Evolutionary conservation across 2,888 invertebrate species (phyloP).

Genomic region (Podabrus alpinus): DNA sequence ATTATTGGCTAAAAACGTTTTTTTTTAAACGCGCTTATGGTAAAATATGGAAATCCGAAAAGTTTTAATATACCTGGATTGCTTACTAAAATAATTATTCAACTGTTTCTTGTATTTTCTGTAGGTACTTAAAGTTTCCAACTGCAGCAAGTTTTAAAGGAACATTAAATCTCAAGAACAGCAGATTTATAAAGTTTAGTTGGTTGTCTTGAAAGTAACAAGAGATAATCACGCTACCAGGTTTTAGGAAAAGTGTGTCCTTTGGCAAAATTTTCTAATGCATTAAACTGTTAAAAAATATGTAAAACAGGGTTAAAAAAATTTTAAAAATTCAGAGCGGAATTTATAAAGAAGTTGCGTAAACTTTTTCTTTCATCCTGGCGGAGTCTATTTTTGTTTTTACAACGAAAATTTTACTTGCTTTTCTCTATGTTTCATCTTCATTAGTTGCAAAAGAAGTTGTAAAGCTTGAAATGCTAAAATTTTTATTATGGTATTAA

Average conservation of each 20-base stretch:
- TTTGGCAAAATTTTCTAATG: background rate
- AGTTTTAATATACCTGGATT: background rate
- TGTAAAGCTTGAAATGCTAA: background rate
- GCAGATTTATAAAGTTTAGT: constrained; percentile 5
- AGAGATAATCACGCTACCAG: constrained; percentile 12
- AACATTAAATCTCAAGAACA: constrained; percentile 15
- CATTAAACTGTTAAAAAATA: background rate
- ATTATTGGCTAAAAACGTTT: background rate
- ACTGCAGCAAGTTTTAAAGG: background rate
- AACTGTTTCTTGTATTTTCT: constrained; percentile 6
- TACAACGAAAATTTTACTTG: background rate
- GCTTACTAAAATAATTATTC: constrained; percentile 5
- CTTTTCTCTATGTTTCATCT: background rate
- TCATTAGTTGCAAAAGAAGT: background rate
- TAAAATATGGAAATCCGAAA: background rate
- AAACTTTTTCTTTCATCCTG: background rate
- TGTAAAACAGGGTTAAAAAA: background rate
- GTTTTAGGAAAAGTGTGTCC: constrained; percentile 1
- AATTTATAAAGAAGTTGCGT: background rate
- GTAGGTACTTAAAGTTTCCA: background rate
- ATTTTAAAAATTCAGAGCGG: too few species aligned
- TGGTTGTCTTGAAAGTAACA: constrained; percentile 9
- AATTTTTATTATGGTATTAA: background rate
- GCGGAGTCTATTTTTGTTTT: background rate
- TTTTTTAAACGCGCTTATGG: background rate